Base-by-base conservation (phyloP, 2,797 vertebrate species). In the Natrix natrix region DNA sequence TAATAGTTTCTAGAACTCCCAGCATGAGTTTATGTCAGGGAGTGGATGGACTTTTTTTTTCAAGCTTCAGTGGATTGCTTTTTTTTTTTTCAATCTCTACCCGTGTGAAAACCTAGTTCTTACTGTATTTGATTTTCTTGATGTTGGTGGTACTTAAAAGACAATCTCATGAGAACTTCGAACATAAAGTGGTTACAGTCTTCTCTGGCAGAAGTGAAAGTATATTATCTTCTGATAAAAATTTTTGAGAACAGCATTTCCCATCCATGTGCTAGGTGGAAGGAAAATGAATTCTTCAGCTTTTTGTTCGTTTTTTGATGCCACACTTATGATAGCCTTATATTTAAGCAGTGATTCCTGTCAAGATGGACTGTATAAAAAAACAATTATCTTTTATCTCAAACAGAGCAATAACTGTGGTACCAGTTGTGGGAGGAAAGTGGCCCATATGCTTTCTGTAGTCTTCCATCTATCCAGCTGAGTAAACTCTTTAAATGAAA, bases 401-500 rank as follows among this genome's bases (percentile, higher is more conserved):
- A 95, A 95, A 93, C 0, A 87, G 2, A 93, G 8, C n/a, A 57
- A 92, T 88, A 90, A 88, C 87, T 63, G 26, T 83, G 37, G 54
- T 43, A 69, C 69, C 66, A 24, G 91, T 91, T 89, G 22, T 83
- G 52, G 24, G 14, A 3, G 13, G 13, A 52, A 92, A 10, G 14
- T 24, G 12, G 43, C 7, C 24, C 22, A 37, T 54, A 91, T 83
- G 52, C 87, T 59, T 91, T 93, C 95, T 93, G 95, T 95, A 93
- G 86, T 63, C 93, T 32, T 88, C 66, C 52, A 28, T 16, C 43
- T 61, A 56, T 55, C 86, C 54, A 32, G 8, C 87, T 96, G 93
- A 69, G 78, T 92, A 95, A 95, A 91, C 92, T 8, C 26, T 91
- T 89, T 94, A 91, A 78, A 93, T 91, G 90, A 94, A 95, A 93